These are phyloP conservation scores for Aphelocoma californica DNA, from an alignment of 2,797 vertebrate genomes.

Conservation along the genomic window DNA sequence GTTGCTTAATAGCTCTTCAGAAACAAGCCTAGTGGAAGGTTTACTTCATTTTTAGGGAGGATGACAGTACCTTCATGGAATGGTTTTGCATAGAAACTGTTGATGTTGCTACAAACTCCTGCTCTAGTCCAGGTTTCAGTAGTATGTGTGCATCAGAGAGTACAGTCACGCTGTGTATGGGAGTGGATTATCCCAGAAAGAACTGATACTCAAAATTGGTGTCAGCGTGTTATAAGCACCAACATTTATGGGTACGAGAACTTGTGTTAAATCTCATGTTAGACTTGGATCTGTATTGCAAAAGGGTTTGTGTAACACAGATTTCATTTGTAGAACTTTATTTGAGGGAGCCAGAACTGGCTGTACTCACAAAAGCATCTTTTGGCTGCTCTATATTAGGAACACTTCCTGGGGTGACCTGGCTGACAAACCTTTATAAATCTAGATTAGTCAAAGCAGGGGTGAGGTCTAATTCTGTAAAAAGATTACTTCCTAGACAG, in stretches of 20 bases:
- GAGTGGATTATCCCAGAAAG: not conserved
- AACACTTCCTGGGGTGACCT: not conserved
- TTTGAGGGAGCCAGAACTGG: not conserved
- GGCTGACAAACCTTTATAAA: not conserved
- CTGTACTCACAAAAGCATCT: not conserved
- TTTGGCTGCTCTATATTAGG: not conserved
- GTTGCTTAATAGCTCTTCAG: not conserved
- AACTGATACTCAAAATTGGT: not conserved
- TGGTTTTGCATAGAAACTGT: not conserved
- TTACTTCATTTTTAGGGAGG: not conserved
- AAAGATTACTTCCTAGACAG: not conserved
- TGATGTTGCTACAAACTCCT: not conserved
- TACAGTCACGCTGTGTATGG: rapidly evolving
- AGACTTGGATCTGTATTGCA: not conserved
- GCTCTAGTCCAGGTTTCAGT: not conserved
- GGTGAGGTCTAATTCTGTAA: not conserved
- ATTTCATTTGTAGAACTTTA: not conserved
- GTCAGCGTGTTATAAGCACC: not conserved
- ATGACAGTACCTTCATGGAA: not conserved
- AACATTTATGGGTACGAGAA: not conserved
- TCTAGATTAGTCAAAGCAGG: not conserved
- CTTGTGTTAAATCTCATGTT: not conserved
- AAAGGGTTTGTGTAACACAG: not conserved
- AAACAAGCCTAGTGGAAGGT: not conserved
- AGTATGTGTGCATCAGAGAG: not conserved